Base-by-base conservation (phyloP, 2,797 vertebrate species). In the Todus mexicanus region DNA sequence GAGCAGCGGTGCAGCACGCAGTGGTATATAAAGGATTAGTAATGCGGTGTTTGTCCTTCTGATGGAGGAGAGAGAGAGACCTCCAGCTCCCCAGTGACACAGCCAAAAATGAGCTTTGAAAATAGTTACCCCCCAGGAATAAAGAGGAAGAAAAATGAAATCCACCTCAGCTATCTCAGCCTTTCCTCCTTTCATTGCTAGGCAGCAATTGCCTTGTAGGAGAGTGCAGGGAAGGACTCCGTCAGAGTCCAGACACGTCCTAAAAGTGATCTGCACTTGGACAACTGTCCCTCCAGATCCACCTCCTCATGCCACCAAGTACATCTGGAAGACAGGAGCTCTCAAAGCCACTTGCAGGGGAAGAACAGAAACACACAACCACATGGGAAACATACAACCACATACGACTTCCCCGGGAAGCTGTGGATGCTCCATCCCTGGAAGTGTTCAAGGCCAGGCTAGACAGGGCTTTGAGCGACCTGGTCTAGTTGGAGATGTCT, bases 31-130 rank as follows among this genome's bases (percentile, higher is more conserved):
- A 78, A 80, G 69, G 71, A 77, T 45, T 77, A 76, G 74, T 54
- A 84, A 79, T 21, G 50, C 56, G 33, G 43, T 42, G 16, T 71
- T 93, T 91, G 79, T 70, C 70, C 71, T 87, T 73, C 65, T 71
- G 56, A 56, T 76, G 65, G 92, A 83, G 69, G 7, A 68, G 45
- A 64, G n/a, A 68, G 56, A 47, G 17, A 89, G 85, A 71, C 37
- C 61, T 35, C 80, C 22, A 84, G 94, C 68, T 90, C 93, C 73
- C 48, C 38, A 6, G 40, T 6, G 81, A 56, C 40, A 87, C 82
- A 43, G 61, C 64, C n/a, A 84, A 68, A 95, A 94, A 81, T 84
- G 75, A 91, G 54, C 64, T 71, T 77, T 60, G 56, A 68, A 85
- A 66, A 73, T 42, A 15, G 73, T 59, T 73, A 83, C 47, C 50